A percentile compares a stretch with the other conserved stretches of the same genome.
Conservation (phyloP, 2,113 vertebrate species). For the Redunca redunca region DNA sequence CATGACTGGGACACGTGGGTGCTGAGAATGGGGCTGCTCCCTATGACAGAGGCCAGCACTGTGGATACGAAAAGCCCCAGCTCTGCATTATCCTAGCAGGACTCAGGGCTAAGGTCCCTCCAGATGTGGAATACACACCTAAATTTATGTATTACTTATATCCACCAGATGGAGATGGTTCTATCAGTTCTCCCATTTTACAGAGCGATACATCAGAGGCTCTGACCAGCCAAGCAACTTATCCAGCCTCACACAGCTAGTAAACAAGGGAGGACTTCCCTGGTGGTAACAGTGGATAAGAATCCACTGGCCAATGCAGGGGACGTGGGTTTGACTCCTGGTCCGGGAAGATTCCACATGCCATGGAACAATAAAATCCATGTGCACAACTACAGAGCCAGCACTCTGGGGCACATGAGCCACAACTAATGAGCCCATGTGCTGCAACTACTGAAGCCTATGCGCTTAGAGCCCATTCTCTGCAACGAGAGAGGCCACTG, state of each 20-base stretch:
- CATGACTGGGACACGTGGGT: background rate
- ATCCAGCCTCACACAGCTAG: background rate
- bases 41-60: background rate
- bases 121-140: background rate
- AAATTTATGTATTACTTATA: background rate
- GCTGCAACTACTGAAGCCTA: background rate
- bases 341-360: background rate
- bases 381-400: background rate
- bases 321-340: background rate
- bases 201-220: background rate
- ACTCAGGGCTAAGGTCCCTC: background rate
- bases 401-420: background rate
- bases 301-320: background rate
- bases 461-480: background rate
- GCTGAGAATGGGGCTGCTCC: background rate
- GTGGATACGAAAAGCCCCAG: background rate
- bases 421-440: background rate
- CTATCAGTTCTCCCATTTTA: background rate
- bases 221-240: background rate
- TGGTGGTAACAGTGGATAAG: background rate
- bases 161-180: background rate
- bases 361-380: background rate
- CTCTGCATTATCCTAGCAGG: background rate
- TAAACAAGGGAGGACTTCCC: background rate
- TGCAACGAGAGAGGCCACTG: background rate